Conservation (phyloP, 2,888 invertebrate species). For the Tenthredo scrophulariae region DNA sequence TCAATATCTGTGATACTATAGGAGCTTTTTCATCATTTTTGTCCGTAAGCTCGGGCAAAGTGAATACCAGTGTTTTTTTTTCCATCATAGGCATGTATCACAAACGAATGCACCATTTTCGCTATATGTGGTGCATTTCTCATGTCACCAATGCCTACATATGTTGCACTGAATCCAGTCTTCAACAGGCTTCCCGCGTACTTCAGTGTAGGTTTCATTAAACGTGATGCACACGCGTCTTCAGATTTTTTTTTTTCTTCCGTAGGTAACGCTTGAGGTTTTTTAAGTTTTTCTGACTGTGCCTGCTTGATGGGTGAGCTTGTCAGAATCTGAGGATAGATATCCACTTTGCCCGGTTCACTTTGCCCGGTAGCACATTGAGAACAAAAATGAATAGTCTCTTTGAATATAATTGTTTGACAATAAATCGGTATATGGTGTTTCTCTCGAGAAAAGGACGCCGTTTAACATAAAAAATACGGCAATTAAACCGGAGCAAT, state of each 20-base stretch:
- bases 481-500: neutral
- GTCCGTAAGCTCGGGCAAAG: neutral
- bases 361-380: neutral
- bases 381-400: neutral
- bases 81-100: neutral
- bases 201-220: neutral
- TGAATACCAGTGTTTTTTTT: neutral
- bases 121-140: neutral
- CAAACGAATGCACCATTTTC: neutral
- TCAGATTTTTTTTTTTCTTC: neutral
- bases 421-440: neutral
- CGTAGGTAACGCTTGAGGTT: no score
- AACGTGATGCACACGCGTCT: neutral
- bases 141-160: neutral
- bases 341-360: neutral
- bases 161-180: conserved; percentile 16
- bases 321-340: no score
- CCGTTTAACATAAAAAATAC: neutral
- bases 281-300: no score
- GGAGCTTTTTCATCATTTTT: neutral
- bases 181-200: neutral
- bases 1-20: no score
- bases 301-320: no score
- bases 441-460: neutral
- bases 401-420: neutral